Percentiles rank a stretch among this genome's conserved stretches.
Conservation (phyloP, 2,797 vertebrate species). For the Aeoliscus strigatus region DNA sequence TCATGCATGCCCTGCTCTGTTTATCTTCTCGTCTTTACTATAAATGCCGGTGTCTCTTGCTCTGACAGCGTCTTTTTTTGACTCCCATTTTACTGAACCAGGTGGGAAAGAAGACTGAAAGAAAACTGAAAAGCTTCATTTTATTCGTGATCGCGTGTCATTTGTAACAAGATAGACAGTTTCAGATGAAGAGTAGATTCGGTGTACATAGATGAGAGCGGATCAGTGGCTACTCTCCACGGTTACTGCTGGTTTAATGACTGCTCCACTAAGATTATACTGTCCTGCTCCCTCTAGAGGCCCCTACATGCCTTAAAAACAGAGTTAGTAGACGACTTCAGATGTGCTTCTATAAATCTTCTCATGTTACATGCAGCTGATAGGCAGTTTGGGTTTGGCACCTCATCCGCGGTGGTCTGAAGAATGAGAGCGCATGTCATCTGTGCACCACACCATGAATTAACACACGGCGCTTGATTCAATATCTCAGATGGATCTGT, state of each 20-base stretch:
- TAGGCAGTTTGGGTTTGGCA: slow-evolving; percentile 24
- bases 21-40: slow-evolving; percentile 15
- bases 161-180: slow-evolving; percentile 5
- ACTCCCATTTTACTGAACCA: no score
- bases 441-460: slow-evolving; percentile 14
- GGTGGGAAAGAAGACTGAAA: no score
- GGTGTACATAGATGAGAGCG: background rate
- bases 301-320: background rate
- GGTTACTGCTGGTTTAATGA: no score
- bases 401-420: slow-evolving; percentile 1
- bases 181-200: background rate
- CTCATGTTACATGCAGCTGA: slow-evolving; percentile 4
- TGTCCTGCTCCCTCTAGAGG: background rate
- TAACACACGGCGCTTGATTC: slow-evolving; percentile 4
- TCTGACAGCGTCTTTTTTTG: no score
- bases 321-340: slow-evolving; percentile 10
- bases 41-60: slow-evolving; percentile 4
- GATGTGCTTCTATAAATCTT: slow-evolving; percentile 9
- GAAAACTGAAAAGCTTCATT: no score
- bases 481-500: slow-evolving; percentile 12
- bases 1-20: slow-evolving; percentile 23
- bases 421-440: slow-evolving; percentile 9
- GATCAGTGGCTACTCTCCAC: no score
- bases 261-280: background rate
- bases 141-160: background rate